These are phyloP conservation scores for Suricata suricatta DNA, from an alignment of 2,113 vertebrate genomes.

Conservation along the genomic window DNA sequence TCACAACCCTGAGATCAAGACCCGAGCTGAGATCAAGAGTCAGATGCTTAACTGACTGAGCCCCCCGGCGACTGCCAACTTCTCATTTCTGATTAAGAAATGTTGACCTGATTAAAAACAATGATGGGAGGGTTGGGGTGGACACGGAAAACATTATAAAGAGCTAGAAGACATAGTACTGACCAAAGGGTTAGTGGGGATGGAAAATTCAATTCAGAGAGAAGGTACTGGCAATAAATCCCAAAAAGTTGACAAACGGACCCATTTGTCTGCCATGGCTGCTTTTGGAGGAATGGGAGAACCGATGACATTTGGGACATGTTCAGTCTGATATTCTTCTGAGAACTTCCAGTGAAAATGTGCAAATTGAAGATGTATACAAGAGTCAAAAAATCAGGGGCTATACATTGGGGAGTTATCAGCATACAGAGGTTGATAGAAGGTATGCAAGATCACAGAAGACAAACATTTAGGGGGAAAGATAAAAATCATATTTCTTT, in stretches of 20 bases:
- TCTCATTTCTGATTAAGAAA: conserved; percentile 24
- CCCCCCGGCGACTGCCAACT: too few species aligned
- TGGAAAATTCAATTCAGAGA: neutral
- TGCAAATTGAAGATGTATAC: neutral
- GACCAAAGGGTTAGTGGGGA: neutral
- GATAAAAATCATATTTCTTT: neutral
- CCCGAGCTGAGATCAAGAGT: too few species aligned
- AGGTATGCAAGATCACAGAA: neutral
- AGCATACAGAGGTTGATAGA: neutral
- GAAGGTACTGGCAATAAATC: neutral
- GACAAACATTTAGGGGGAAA: neutral
- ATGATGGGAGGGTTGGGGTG: neutral
- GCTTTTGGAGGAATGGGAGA: neutral
- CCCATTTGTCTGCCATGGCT: neutral
- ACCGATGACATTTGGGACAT: neutral
- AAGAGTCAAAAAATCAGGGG: neutral
- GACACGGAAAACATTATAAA: neutral
- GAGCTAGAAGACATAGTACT: neutral
- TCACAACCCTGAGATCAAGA: too few species aligned
- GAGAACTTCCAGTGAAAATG: neutral
- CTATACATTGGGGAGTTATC: neutral
- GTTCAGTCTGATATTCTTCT: neutral
- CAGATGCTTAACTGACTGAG: too few species aligned
- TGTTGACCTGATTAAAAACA: neutral
- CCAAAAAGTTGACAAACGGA: neutral